A percentile compares a stretch with the other conserved stretches of the same genome.
These are phyloP conservation scores for Equus quagga DNA, from an alignment of 2,113 vertebrate species.

Conservation along the genomic window DNA sequence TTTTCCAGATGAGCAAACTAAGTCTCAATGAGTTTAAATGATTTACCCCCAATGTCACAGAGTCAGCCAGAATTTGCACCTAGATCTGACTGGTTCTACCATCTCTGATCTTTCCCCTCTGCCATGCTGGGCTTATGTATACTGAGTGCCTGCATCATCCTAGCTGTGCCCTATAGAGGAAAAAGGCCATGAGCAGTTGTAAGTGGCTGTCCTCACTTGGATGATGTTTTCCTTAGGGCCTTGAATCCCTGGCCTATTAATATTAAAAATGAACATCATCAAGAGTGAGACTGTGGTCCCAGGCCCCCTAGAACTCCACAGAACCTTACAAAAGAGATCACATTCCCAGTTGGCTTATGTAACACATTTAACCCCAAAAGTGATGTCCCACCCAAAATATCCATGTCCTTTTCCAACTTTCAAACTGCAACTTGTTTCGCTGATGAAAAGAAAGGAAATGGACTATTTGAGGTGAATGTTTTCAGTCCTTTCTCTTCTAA, in stretches of 20 bases:
- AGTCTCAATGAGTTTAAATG: neutral
- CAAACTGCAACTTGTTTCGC: neutral
- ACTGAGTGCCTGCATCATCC: neutral
- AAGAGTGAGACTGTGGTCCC: neutral
- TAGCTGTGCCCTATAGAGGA: neutral
- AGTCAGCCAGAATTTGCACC: neutral
- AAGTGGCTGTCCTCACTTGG: neutral
- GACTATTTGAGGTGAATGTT: neutral
- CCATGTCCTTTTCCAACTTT: neutral
- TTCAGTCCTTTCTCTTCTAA: neutral
- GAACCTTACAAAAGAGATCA: neutral
- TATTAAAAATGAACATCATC: neutral
- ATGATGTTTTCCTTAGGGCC: neutral
- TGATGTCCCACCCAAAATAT: neutral
- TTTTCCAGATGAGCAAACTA: neutral
- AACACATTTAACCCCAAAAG: neutral
- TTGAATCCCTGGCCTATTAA: neutral
- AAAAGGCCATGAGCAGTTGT: neutral
- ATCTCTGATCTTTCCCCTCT: neutral
- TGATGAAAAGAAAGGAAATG: neutral
- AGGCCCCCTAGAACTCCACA: neutral
- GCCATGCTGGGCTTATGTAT: rapidly evolving
- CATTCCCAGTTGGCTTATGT: neutral
- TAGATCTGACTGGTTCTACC: neutral
- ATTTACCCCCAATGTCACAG: neutral